Evolutionary conservation across 2,797 vertebrate species (phyloP), one percentile per base, ranked within the genome.

Genomic region (Myioborus miniatus): DNA sequence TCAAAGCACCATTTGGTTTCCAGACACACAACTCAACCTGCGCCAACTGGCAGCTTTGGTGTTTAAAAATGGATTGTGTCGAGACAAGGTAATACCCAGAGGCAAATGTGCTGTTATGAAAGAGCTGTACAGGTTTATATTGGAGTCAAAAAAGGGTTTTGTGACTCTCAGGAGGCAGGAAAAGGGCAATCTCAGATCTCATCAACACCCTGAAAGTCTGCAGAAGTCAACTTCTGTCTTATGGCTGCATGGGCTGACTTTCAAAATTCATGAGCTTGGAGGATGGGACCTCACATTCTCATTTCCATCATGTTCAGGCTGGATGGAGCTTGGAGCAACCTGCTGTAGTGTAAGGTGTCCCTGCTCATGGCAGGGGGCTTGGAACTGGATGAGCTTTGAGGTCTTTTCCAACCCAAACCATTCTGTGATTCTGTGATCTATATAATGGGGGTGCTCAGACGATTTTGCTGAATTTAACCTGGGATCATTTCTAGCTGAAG

Each of bases 41-140:
- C 0, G 0, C 32, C 94, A 94, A 94, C 79, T 77, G 93, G 87
- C 89, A 93, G 91, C 65, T 90, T 91, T 91, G 91, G 79, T 94
- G 94, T 86, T 94, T 95, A 93, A 91, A 92, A 95, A 92, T 62
- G 89, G 94, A 93, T 96, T 89, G 71, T 89, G 91, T 93, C 30
- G 41, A 97, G 94, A 93, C 89, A 90, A 94, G 85, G 90, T 88
- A 94, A 94, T 92, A 90, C 82, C 89, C 76, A 49, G 89, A 96
- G 85, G 95, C 89, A 96, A 94, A 94, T 75, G 87, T 87, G 72
- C 69, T 89, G 82, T 60, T 94, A 83, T 62, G 80, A 93, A 91
- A 92, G 84, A 93, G 89, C 82, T 81, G 69, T 53, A 47, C 64
- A 85, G 78, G 77, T 93, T 93, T 87, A 63, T 92, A 87, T n/a